Evolutionary conservation across 2,113 vertebrate species (phyloP).

Genomic region (Hucho hucho): DNA sequence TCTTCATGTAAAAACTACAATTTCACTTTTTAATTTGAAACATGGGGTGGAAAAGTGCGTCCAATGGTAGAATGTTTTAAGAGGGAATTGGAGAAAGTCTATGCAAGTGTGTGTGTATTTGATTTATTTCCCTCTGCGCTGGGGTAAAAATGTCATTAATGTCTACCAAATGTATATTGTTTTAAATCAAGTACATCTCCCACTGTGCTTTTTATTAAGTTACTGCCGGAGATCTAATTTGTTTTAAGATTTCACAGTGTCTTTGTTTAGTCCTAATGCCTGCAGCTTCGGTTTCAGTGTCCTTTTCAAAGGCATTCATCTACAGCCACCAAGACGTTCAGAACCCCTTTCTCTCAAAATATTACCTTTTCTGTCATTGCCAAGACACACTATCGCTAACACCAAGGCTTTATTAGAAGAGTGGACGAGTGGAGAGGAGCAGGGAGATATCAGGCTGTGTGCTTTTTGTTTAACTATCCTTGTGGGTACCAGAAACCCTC

Average conservation of each 20-base stretch:
- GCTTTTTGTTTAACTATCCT: no score
- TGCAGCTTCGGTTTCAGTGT: slow-evolving; percentile 48
- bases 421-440: neutral
- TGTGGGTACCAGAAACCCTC: no score
- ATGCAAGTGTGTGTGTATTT: slow-evolving; percentile 33
- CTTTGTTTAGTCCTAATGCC: slow-evolving; percentile 56
- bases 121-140: slow-evolving; percentile 35
- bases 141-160: slow-evolving; percentile 56
- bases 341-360: slow-evolving; percentile 54
- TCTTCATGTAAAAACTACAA: slow-evolving; percentile 48
- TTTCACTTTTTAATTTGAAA: slow-evolving; percentile 22
- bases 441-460: neutral
- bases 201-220: slow-evolving; percentile 64
- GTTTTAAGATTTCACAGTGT: slow-evolving; percentile 59
- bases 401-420: slow-evolving; percentile 33
- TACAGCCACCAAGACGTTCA: slow-evolving; percentile 43
- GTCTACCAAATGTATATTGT: slow-evolving; percentile 63
- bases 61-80: neutral
- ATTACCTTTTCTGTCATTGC: slow-evolving; percentile 64
- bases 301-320: slow-evolving; percentile 52
- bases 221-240: slow-evolving; percentile 56
- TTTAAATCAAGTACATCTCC: slow-evolving; percentile 65
- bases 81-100: neutral
- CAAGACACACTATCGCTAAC: slow-evolving; percentile 64
- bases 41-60: slow-evolving; percentile 2